Evolutionary conservation across 1,140 invertebrate species (phyloP), one percentile per base, ranked within the genome.

Genomic region (Orchesella cincta): DNA sequence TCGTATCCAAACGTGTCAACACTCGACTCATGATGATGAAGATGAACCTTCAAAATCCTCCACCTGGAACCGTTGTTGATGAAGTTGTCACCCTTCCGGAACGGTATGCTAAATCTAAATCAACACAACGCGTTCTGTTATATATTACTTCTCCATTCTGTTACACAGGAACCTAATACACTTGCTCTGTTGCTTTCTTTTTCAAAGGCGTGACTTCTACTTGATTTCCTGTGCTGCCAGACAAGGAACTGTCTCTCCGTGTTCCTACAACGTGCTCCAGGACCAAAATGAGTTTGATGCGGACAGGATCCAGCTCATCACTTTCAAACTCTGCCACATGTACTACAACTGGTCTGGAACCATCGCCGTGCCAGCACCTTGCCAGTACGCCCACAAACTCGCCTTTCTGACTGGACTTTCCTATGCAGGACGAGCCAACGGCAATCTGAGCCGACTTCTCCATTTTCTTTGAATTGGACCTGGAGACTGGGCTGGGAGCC

Each of bases 331-430:
- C 82, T 91, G 90, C 0, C 93, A 95, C 82, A 85, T 94, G 84
- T 96, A 96, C 80, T 96, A 89, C 83, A 96, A 96, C 84, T 95
- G 91, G 89, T 85, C 86, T 29, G 79, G 80, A 20, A 79, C 72
- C 0, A 73, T 81, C 0, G 85, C 92, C 20, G 93, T 95, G 0
- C 94, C 94, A 0, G 92, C 93, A 0, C 93, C 93, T 0, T 93
- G 92, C 78, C 93, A 94, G 83, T 93, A 93, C 81, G 92, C 94
- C 1, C 93, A 95, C 81, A 95, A 94, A 84, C 82, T 95, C 78
- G 93, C 93, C 0, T 94, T 92, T 79, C 84, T 94, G 0, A 89
- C 92, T 8, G 90, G 92, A 16, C 86, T 73, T 14, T 34, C 71
- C 23, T 85, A 89, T 26, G 86, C 87, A 39, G 83, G 81, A 62